phyloP scores from a whole-genome alignment of 2,113 vertebrate genomes.

The Syrrhaptes paradoxus region DNA sequence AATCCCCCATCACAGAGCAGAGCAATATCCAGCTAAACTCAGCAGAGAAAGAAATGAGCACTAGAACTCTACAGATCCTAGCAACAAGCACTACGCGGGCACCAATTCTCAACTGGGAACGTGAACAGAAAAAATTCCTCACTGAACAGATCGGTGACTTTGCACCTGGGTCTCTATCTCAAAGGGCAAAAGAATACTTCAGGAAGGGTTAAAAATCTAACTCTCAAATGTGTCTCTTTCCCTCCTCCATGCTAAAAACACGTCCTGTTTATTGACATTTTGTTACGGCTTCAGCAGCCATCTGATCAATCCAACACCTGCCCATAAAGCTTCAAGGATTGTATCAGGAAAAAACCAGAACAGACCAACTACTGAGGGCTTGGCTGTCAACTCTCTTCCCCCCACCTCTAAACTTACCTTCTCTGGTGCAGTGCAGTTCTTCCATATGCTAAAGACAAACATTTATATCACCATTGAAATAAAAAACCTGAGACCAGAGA shows the following conservation, averaged over 20 bases:
- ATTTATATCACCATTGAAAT: neutral
- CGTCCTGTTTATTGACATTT: neutral
- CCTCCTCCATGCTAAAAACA: neutral
- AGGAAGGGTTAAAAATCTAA: neutral
- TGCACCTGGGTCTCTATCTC: neutral
- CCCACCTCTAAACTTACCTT: neutral
- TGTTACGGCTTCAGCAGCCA: neutral
- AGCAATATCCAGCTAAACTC: neutral
- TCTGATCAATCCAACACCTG: slow-evolving; percentile 5
- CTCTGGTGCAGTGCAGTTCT: neutral
- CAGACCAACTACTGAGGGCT: neutral
- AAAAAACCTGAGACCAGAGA: neutral
- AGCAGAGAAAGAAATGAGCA: neutral
- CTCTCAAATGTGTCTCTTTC: neutral
- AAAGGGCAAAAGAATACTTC: neutral
- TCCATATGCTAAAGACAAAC: neutral
- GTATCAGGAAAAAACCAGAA: neutral
- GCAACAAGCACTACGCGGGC: neutral
- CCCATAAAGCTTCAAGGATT: slow-evolving; percentile 15
- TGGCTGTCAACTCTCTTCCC: neutral
- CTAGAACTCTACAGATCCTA: neutral
- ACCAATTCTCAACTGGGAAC: neutral
- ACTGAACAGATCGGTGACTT: neutral
- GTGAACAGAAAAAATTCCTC: neutral
- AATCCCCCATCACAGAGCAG: neutral